Percentiles rank a stretch among this genome's conserved stretches.
These are phyloP conservation scores for Archips xylosteana DNA, from an alignment of 2,888 invertebrate genomes.

Conservation along the genomic window DNA sequence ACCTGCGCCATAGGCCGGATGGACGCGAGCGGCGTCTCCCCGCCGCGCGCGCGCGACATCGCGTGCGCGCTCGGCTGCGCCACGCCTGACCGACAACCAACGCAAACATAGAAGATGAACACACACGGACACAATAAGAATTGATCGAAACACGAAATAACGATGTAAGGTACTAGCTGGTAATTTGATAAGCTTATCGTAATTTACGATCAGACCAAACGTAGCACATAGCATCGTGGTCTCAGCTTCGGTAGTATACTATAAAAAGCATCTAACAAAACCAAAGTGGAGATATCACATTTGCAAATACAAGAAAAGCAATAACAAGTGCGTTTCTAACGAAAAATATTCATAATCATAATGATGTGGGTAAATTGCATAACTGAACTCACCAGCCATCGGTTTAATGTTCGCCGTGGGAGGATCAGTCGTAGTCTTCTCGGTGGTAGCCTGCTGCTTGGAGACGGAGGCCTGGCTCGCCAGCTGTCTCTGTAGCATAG, in stretches of 20 bases:
- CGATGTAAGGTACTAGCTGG: neutral
- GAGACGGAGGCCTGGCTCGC: slow-evolving; percentile 89
- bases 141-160: neutral
- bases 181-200: too few relatives aligned
- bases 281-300: neutral
- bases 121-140: neutral
- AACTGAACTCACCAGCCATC: slow-evolving; percentile 89
- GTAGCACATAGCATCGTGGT: too few relatives aligned
- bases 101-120: slow-evolving; percentile 4
- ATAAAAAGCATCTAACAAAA: neutral
- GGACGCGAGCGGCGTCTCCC: slow-evolving; percentile 94
- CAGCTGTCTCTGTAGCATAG: slow-evolving; percentile 89
- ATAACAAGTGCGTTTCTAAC: neutral
- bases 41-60: slow-evolving; percentile 87
- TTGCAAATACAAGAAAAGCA: too few relatives aligned
- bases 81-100: slow-evolving; percentile 59
- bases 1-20: slow-evolving; percentile 96
- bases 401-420: slow-evolving; percentile 97
- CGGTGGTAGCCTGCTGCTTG: slow-evolving; percentile 85
- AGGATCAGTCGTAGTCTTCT: slow-evolving; percentile 86
- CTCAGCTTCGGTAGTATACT: too few relatives aligned
- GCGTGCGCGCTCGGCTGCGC: slow-evolving; percentile 81
- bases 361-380: neutral
- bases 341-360: neutral
- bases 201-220: too few relatives aligned